Evolutionary conservation across 2,888 invertebrate species (phyloP).

Genomic region (Glaucopsyche alexis): DNA sequence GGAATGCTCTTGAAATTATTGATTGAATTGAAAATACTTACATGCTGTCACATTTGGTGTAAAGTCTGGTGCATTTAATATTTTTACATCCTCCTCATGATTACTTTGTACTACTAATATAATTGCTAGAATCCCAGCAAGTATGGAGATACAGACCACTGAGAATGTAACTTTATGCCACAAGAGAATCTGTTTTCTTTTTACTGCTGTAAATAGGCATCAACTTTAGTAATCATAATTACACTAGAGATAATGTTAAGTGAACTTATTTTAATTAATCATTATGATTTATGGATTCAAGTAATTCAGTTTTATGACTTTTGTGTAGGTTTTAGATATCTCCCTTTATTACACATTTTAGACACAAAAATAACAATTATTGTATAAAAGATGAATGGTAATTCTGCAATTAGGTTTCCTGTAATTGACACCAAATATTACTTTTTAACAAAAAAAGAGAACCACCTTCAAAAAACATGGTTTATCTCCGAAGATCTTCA

Average conservation of each 20-base stretch:
- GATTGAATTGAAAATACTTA: conserved; percentile 29
- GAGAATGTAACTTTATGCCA: conserved; percentile 61
- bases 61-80: conserved; percentile 30
- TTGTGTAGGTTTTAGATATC: neutral
- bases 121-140: conserved; percentile 57
- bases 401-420: too few species aligned
- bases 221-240: too few species aligned
- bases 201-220: conserved; percentile 46
- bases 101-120: conserved; percentile 51
- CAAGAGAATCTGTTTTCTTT: conserved; percentile 47
- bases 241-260: too few species aligned
- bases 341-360: neutral
- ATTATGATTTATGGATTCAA: neutral
- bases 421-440: too few species aligned
- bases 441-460: too few species aligned
- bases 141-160: conserved; percentile 51
- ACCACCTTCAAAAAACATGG: too few species aligned
- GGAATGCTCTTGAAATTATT: neutral
- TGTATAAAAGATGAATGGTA: too few species aligned
- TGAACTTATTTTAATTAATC: neutral
- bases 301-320: neutral
- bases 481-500: too few species aligned
- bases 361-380: neutral
- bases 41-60: conserved; percentile 28
- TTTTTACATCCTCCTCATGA: conserved; percentile 36